phyloP scores from a whole-genome alignment of 2,797 vertebrate genomes.

The Taenioides sp. region DNA sequence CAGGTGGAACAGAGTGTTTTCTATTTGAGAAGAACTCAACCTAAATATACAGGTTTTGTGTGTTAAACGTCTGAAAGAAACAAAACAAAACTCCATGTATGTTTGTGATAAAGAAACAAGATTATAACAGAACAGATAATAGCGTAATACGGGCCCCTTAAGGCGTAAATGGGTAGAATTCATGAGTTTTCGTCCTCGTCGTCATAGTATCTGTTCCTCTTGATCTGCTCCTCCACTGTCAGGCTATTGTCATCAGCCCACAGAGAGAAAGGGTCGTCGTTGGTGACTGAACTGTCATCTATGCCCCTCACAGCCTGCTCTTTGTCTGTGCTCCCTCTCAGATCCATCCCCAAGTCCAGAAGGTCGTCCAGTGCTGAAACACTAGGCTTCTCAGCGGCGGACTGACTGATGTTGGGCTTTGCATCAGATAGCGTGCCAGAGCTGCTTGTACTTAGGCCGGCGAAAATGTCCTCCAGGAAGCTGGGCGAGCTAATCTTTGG shows the following conservation, averaged over 20 bases:
- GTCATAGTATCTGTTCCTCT: slow-evolving; percentile 82
- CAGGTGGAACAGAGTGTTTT: no score
- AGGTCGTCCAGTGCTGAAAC: slow-evolving; percentile 70
- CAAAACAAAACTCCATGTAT: no score
- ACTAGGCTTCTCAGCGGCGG: slow-evolving; percentile 31
- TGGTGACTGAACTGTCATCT: slow-evolving; percentile 41
- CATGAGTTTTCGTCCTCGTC: slow-evolving; percentile 67
- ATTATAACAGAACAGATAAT: no score
- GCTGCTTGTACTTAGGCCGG: slow-evolving; percentile 65
- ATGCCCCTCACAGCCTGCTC: slow-evolving; percentile 13
- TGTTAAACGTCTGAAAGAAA: no score
- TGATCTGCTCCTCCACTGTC: slow-evolving; percentile 83
- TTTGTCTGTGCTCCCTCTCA: slow-evolving; percentile 21
- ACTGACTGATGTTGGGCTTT: slow-evolving; percentile 48
- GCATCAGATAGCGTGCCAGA: slow-evolving; percentile 64
- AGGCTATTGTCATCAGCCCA: slow-evolving; percentile 62
- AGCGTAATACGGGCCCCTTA: no score
- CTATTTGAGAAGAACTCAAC: no score
- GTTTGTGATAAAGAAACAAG: no score
- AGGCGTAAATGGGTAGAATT: slow-evolving; percentile 31
- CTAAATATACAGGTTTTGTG: no score
- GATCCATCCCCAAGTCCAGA: slow-evolving; percentile 73
- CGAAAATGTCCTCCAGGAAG: slow-evolving; percentile 79
- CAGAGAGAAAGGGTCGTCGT: slow-evolving; percentile 31
- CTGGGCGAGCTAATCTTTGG: slow-evolving; percentile 57